Evolutionary conservation across 1,140 invertebrate genomes (phyloP), one percentile per base, ranked within the genome.

Genomic region (Dicyema japonicum): DNA sequence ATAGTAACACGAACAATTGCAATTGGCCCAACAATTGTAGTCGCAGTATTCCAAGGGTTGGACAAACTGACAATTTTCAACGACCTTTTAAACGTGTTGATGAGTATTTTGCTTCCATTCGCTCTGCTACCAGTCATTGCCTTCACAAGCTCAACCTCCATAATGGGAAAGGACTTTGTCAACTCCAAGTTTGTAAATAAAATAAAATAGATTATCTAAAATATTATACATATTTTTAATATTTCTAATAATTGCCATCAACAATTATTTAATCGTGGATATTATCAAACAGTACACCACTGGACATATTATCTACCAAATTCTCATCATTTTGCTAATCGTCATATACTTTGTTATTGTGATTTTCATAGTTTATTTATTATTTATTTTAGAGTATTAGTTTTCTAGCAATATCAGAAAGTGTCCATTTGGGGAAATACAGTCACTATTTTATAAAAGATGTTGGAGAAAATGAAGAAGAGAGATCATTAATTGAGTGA

Each of bases 51-150:
- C 33, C 17, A 16, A 18, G 52, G 66, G 26, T 65, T 80, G 35
- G 42, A 63, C 12, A 59, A 74, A 34, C 46, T 82, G 19, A 70
- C 67, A 13, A 53, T 50, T 11, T 65, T 82, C 64, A 82, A 82
- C 42, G 72, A 80, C 42, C 52, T 70, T n/a, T 50, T 82, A 2
- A 82, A 82, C 49, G 70, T 69, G 2, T 57, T 76, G 3, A 76
- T 76, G 71, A 67, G 64, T 32, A 47, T 76, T 1, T 71, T 75
- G 39, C 38, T 58, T 15, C 56, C 56, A 4, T 58, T 58, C 37
- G 56, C 75, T 9, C 60, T 71, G 5, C 49, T 82, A 29, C 74
- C 75, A 11, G 67, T 70, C 0, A 62, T 80, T 15, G 70, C 72
- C 1, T 80, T 82, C 39, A 78, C 72, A 0, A 67, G 67, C 27